Conservation (phyloP, 2,888 invertebrate genomes). For the Drosophila rellima region DNA sequence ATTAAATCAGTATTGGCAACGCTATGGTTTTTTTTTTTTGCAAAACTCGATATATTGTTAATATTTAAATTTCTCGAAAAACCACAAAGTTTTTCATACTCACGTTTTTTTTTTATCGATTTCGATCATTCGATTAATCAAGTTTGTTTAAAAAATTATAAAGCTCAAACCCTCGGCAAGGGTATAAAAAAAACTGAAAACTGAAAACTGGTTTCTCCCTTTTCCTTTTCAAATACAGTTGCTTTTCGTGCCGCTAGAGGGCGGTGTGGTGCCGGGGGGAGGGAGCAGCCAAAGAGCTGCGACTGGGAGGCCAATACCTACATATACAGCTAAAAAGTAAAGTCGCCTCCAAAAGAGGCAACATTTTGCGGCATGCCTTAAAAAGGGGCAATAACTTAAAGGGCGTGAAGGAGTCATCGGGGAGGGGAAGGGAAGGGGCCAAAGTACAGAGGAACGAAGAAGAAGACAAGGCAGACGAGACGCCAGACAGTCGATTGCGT, state of each 20-base stretch:
- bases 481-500: slow-evolving; percentile 43
- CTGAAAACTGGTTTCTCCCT: slow-evolving; percentile 78
- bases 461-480: slow-evolving; percentile 19
- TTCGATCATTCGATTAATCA: too few relatives aligned
- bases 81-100: too few relatives aligned
- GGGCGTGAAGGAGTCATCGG: slow-evolving; percentile 4
- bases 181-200: slow-evolving; percentile 49
- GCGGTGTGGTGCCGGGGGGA: neutral
- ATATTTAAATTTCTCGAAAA: too few relatives aligned
- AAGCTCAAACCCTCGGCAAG: neutral
- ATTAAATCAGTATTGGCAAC: too few relatives aligned
- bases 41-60: too few relatives aligned
- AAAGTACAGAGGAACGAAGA: neutral
- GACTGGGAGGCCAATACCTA: neutral
- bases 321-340: neutral
- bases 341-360: slow-evolving; percentile 4
- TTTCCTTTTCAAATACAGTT: slow-evolving; percentile 86
- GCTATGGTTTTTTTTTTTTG: too few relatives aligned
- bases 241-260: slow-evolving; percentile 59
- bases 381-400: slow-evolving; percentile 6
- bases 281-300: neutral
- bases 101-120: too few relatives aligned
- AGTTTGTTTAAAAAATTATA: neutral
- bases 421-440: neutral
- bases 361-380: slow-evolving; percentile 13